Percentiles rank a stretch among this genome's conserved stretches.
phyloP scores from a whole-genome alignment of 2,888 invertebrate species.

The Helicoverpa assulta region DNA sequence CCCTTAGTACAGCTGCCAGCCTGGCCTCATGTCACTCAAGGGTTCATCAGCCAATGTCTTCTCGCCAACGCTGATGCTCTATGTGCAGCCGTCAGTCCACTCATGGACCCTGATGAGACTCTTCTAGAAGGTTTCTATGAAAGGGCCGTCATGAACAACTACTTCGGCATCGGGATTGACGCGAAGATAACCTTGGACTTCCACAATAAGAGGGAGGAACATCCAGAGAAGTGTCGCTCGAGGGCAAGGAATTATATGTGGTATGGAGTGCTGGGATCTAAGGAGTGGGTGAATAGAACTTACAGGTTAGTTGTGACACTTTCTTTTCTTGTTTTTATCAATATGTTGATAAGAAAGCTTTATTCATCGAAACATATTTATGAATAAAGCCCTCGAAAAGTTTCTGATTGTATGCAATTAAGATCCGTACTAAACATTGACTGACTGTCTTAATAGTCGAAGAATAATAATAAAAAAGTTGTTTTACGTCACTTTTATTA shows the following conservation, averaged over 20 bases:
- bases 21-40: conserved; percentile 95
- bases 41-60: conserved; percentile 98
- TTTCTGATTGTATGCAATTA: too few species aligned
- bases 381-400: too few species aligned
- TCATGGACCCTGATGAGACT: conserved; percentile 98
- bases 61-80: conserved; percentile 98
- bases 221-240: conserved; percentile 98
- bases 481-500: too few species aligned
- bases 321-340: too few species aligned
- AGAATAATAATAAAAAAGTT: too few species aligned
- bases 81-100: conserved; percentile 98
- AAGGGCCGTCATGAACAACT: conserved; percentile 99
- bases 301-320: conserved; percentile 91
- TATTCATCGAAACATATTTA: too few species aligned
- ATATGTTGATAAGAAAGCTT: too few species aligned
- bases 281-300: conserved; percentile 96
- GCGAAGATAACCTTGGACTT: conserved; percentile 99
- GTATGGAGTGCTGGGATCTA: conserved; percentile 95
- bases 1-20: conserved; percentile 96
- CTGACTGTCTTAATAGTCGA: too few species aligned
- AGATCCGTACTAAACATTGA: too few species aligned
- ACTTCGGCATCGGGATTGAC: conserved; percentile 99
- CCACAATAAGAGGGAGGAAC: conserved; percentile 98
- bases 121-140: conserved; percentile 97
- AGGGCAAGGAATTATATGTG: conserved; percentile 99